Conservation (phyloP, 2,113 vertebrate species). For the Pogona vitticeps region DNA sequence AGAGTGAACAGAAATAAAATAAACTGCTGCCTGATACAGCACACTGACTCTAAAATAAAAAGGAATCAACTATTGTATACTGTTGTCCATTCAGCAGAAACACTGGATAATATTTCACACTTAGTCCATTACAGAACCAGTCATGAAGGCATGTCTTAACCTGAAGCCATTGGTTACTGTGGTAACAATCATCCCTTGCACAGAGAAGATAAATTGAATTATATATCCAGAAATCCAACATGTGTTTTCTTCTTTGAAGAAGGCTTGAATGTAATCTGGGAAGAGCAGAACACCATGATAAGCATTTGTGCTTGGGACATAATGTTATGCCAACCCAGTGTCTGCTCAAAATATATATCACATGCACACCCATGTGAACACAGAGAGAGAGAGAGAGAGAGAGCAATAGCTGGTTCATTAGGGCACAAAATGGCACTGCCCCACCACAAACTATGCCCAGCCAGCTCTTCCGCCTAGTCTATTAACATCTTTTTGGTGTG, state of each 20-base stretch:
- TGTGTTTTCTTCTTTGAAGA: background rate
- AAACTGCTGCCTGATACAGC: constrained; percentile 24
- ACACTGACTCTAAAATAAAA: constrained; percentile 53
- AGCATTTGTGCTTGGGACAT: background rate
- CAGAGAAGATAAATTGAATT: background rate
- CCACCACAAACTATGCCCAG: no score
- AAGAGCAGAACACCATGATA: background rate
- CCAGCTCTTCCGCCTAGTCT: no score
- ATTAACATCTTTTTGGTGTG: no score
- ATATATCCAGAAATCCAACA: background rate
- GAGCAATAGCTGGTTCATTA: no score
- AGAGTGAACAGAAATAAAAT: constrained; percentile 47
- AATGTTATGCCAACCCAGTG: background rate
- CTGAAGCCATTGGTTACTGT: background rate
- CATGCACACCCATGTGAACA: background rate
- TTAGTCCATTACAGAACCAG: background rate
- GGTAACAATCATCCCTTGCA: background rate
- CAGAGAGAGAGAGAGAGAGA: background rate
- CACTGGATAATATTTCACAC: background rate
- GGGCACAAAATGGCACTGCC: no score
- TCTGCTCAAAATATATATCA: background rate
- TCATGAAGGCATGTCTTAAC: background rate
- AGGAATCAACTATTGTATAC: constrained; percentile 49
- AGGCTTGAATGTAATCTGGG: no score
- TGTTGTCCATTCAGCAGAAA: constrained; percentile 12